These are phyloP conservation scores for Thamnophis sirtalis DNA, from an alignment of 2,113 vertebrate species.

Conservation along the genomic window DNA sequence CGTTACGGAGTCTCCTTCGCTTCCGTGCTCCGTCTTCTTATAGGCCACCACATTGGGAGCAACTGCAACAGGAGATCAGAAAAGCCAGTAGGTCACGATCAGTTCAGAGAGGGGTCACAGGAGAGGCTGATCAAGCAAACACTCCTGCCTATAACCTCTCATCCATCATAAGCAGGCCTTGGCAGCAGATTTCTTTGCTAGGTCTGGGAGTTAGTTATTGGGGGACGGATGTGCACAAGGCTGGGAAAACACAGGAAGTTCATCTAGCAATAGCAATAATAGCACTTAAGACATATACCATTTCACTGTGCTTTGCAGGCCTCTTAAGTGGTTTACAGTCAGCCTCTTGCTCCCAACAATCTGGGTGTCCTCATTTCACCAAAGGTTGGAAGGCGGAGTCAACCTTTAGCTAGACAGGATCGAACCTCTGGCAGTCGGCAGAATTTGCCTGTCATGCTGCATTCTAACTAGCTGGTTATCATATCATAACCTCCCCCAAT, in stretches of 20 bases:
- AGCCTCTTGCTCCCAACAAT: not conserved
- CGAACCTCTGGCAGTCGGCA: not conserved
- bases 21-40: constrained; percentile 84
- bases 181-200: not conserved
- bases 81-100: not conserved
- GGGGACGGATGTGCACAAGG: not conserved
- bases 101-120: not conserved
- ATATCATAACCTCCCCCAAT: not conserved
- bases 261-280: not conserved
- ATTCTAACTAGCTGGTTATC: not conserved
- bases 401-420: not conserved
- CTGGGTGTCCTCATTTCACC: not conserved
- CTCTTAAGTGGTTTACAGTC: not conserved
- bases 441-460: not conserved
- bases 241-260: no score
- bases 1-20: constrained; percentile 75
- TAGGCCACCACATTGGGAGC: constrained; percentile 66
- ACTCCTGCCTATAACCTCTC: not conserved
- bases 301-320: not conserved
- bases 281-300: not conserved
- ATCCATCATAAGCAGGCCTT: not conserved
- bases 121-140: not conserved
- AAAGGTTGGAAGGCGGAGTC: not conserved
- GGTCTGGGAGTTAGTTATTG: not conserved
- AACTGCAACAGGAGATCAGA: constrained; percentile 56